Conservation (phyloP, 2,797 vertebrate genomes). For the Lagocephalus sceleratus region DNA sequence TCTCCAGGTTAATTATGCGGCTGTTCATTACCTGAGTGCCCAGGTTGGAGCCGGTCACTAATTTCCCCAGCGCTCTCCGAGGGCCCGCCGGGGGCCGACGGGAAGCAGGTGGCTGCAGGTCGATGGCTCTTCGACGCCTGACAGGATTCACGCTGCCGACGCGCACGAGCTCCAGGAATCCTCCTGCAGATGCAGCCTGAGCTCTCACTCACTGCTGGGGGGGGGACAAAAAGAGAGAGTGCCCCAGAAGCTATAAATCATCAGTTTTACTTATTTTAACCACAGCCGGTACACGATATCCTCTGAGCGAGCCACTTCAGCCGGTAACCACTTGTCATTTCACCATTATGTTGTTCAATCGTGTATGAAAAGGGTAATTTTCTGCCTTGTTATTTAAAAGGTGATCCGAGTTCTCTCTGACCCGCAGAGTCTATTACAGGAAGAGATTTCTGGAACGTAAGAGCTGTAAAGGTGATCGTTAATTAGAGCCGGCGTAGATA, state of each 20-base stretch:
- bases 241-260: constrained; percentile 11
- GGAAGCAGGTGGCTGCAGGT: constrained; percentile 59
- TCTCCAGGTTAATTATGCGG: constrained; percentile 60
- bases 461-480: constrained; percentile 18
- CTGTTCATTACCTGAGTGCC: constrained; percentile 41
- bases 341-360: constrained; percentile 36
- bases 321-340: constrained; percentile 28
- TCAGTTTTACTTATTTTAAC: neutral
- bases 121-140: constrained; percentile 15
- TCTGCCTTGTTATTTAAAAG: constrained; percentile 42
- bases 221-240: neutral
- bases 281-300: constrained; percentile 16
- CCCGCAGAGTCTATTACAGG: constrained; percentile 7
- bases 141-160: constrained; percentile 47
- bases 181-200: constrained; percentile 17
- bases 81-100: constrained; percentile 49
- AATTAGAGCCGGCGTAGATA: constrained; percentile 15
- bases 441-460: constrained; percentile 14
- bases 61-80: constrained; percentile 57
- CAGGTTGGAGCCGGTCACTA: constrained; percentile 53
- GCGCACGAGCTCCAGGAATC: constrained; percentile 15
- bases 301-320: constrained; percentile 19
- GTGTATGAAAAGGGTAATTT: constrained; percentile 42
- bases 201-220: constrained; percentile 1
- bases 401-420: constrained; percentile 8